phyloP scores from a whole-genome alignment of 37 sponge, comb jelly and placozoan genomes.

The Lycopodina hypogea region DNA sequence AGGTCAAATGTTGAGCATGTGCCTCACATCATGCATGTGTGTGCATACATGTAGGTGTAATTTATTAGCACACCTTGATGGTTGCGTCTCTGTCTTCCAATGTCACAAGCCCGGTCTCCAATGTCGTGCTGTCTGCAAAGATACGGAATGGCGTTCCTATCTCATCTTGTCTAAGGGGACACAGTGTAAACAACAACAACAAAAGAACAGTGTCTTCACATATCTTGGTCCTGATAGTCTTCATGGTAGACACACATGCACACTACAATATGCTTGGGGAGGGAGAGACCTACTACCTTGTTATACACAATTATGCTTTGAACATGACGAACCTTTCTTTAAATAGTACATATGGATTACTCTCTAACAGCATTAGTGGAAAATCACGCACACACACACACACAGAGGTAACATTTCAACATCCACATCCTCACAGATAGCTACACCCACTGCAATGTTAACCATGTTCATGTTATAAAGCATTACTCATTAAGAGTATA shows the following conservation, averaged over 20 bases:
- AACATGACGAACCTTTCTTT: neutral
- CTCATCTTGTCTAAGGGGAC: slow-evolving; percentile 52
- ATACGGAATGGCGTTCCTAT: slow-evolving; percentile 66
- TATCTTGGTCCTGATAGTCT: neutral
- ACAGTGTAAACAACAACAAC: neutral
- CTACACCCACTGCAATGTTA: no score
- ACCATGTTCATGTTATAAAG: no score
- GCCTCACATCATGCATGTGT: neutral
- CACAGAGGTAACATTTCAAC: no score
- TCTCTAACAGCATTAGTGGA: no score
- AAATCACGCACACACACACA: no score
- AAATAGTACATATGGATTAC: no score
- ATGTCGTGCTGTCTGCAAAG: slow-evolving; percentile 27
- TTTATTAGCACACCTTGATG: slow-evolving; percentile 1
- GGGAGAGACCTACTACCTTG: neutral
- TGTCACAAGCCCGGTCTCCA: slow-evolving; percentile 38
- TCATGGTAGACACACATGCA: neutral
- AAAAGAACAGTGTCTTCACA: neutral
- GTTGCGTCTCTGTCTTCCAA: slow-evolving; percentile 52
- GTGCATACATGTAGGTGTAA: neutral
- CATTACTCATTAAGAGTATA: no score
- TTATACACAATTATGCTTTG: neutral
- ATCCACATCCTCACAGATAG: no score
- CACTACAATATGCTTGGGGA: neutral
- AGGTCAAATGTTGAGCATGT: neutral